phyloP scores from a whole-genome alignment of 2,797 vertebrate species.

The Cossypha polioptera region DNA sequence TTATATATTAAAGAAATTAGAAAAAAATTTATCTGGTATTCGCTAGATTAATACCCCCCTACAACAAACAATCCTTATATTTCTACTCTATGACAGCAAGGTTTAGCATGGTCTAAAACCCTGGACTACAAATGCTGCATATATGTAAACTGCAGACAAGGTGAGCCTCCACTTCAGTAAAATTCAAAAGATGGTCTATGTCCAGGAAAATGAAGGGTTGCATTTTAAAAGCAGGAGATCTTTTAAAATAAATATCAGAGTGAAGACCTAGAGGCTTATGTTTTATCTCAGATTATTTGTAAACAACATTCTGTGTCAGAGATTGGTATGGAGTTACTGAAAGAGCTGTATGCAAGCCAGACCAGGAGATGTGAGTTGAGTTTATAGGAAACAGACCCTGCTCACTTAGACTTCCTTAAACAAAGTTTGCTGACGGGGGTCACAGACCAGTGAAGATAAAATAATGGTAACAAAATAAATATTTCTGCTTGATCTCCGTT shows the following conservation, averaged over 20 bases:
- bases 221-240: neutral
- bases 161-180: neutral
- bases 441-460: conserved; percentile 43
- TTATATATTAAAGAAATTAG: neutral
- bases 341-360: conserved; percentile 22
- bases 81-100: neutral
- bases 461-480: conserved; percentile 55
- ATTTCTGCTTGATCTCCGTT: conserved; percentile 19
- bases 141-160: neutral
- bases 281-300: conserved; percentile 62
- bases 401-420: conserved; percentile 53
- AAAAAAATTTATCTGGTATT: neutral
- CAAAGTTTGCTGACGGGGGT: conserved; percentile 34
- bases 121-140: neutral
- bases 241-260: neutral
- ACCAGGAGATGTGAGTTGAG: conserved; percentile 26
- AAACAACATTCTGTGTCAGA: conserved; percentile 27
- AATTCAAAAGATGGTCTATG: neutral
- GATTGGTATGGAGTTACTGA: conserved; percentile 1
- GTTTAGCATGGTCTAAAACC: neutral
- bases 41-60: neutral
- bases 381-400: conserved; percentile 55
- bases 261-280: neutral
- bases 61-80: neutral
- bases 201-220: neutral